Base-by-base conservation (phyloP, 2,888 invertebrate species). In the Eulithis testata region DNA sequence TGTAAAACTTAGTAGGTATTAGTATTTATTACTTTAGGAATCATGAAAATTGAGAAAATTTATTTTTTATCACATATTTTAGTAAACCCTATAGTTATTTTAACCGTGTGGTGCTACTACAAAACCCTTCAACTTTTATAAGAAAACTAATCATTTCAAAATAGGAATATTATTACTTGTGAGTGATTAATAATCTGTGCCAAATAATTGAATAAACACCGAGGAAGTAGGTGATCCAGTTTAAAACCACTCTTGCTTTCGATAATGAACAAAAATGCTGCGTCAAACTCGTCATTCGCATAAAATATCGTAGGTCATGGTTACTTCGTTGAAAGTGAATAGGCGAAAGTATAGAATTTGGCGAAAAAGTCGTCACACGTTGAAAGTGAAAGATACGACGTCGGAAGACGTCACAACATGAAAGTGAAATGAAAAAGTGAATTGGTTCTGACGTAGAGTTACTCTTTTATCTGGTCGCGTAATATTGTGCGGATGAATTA, bases 291-390 rank as follows among this genome's bases (percentile, higher is more conserved):
- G 74, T 80, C 78, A 77, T 73, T 62, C 49, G 56, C 73, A 56
- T 69, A 66, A 72, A 73, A n/a, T 37, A 40, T 3, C 79, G 79
- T 64, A 84, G 85, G 83, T 88, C 83, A 80, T 57, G 80, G 75
- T 74, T 83, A 86, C 86, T 88, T 85, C 82, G 68, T 73, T 61
- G 81, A 85, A 84, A 85, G 84, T 81, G 81, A 84, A 73, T 79
- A 70, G 59, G 68, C 49, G 63, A 66, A 63, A 60, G 66, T 62
- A 44, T 6, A 45, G 55, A 53, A 54, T 27, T 62, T 49, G 53
- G 12, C 40, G 57, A 5, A 40, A 0, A 40, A 40, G 40, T 65
- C 50, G 61, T 50, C 49, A 55, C 21, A 7, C 44, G 31, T 54
- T 37, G 53, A 60, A 53, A 60, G 60, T 60, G 47, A 60, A 60